A percentile compares a stretch with the other conserved stretches of the same genome.
Evolutionary conservation across 2,113 vertebrate species (phyloP).

Genomic region (Manacus vitellinus): DNA sequence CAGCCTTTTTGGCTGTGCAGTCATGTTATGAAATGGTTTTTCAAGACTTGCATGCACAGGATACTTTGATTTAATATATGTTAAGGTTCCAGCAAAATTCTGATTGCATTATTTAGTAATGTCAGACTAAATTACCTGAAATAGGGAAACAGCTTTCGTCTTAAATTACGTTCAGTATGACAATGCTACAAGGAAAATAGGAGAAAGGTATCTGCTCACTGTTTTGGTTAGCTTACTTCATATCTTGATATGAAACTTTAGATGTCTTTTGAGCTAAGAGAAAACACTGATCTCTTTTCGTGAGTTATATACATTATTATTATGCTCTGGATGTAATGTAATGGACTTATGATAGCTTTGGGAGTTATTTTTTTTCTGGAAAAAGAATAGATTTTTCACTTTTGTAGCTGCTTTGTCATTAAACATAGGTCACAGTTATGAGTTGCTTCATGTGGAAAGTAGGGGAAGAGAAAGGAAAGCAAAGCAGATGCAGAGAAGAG

Average conservation of each 20-base stretch:
- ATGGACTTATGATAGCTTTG: neutral
- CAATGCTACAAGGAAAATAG: conserved; percentile 44
- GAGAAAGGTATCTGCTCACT: conserved; percentile 51
- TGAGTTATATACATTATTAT: neutral
- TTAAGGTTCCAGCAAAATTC: conserved; percentile 77
- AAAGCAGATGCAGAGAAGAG: neutral
- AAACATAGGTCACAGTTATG: neutral
- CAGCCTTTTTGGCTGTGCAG: neutral
- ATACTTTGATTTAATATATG: conserved; percentile 78
- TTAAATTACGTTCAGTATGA: conserved; percentile 71
- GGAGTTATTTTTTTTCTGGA: neutral
- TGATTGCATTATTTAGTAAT: conserved; percentile 83
- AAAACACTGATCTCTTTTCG: neutral
- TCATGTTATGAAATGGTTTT: conserved; percentile 12
- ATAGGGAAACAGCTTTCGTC: conserved; percentile 74
- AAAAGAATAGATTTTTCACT: neutral
- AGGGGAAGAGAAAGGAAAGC: neutral
- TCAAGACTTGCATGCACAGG: neutral
- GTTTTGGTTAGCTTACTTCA: conserved; percentile 74
- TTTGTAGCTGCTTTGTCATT: neutral
- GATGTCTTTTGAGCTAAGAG: conserved; percentile 25
- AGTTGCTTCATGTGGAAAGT: neutral
- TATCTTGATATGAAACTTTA: conserved; percentile 6
- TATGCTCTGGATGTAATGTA: neutral
- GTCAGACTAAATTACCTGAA: conserved; percentile 79